Evolutionary conservation across 2,888 invertebrate species (phyloP).

Genomic region (Andrena flavipes): DNA sequence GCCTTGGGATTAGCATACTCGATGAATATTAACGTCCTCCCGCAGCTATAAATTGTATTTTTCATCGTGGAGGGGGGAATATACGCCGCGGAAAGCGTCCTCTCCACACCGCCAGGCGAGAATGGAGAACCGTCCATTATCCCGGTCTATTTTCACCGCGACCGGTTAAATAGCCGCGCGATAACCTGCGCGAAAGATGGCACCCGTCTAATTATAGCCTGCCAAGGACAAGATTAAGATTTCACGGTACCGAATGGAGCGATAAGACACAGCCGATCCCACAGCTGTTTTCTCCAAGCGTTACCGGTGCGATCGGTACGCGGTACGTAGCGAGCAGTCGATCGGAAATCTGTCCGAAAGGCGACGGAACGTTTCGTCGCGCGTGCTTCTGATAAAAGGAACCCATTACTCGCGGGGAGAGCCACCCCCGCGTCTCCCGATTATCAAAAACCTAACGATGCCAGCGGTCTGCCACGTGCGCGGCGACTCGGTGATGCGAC

Average conservation of each 20-base stretch:
- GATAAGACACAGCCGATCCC: neutral
- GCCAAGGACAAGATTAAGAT: slow-evolving; percentile 21
- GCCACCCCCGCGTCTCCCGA: neutral
- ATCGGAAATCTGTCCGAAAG: too few species aligned
- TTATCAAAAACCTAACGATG: neutral
- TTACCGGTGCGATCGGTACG: too few species aligned
- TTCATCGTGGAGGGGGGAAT: neutral
- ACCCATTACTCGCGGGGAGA: neutral
- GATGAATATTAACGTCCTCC: slow-evolving; percentile 58
- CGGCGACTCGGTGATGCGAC: slow-evolving; percentile 30
- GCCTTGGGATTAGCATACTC: slow-evolving; percentile 50
- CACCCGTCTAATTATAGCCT: slow-evolving; percentile 20
- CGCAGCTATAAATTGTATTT: slow-evolving; percentile 19
- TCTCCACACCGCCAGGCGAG: neutral
- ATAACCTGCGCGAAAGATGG: slow-evolving; percentile 27
- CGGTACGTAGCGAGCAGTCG: too few species aligned
- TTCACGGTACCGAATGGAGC: neutral
- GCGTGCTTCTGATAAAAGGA: neutral
- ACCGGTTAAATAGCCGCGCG: slow-evolving; percentile 27
- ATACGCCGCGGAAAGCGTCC: neutral
- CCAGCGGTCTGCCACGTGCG: neutral
- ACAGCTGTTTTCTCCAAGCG: too few species aligned
- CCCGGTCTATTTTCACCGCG: slow-evolving; percentile 20
- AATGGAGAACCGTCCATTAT: neutral
- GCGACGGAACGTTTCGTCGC: too few species aligned